phyloP scores from a whole-genome alignment of 2,888 invertebrate species.

The Fissipunctia ypsillon region DNA sequence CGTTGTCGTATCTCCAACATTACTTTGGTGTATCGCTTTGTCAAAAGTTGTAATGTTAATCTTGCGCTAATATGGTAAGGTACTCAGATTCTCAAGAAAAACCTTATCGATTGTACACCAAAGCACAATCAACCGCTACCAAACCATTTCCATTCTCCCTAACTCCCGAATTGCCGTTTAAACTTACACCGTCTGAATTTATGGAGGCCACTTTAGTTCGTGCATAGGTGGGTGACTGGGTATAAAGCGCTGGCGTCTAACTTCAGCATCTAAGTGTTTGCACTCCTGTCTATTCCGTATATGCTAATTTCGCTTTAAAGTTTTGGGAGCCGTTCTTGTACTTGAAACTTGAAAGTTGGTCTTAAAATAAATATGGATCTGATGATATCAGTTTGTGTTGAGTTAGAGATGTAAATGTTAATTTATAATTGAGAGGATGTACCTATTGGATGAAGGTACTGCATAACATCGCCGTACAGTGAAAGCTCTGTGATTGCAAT shows the following conservation, averaged over 20 bases:
- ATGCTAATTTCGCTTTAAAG: constrained; percentile 62
- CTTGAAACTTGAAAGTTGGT: constrained; percentile 39
- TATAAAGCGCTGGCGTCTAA: constrained; percentile 60
- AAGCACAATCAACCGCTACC: background rate
- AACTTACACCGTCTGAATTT: constrained; percentile 87
- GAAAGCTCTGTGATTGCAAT: too few relatives aligned
- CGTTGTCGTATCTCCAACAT: too few relatives aligned
- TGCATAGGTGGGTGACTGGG: constrained; percentile 80
- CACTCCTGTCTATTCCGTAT: constrained; percentile 57
- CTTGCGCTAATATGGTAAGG: background rate
- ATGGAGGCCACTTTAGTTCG: constrained; percentile 84
- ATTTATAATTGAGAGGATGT: too few relatives aligned
- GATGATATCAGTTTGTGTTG: background rate
- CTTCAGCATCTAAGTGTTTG: constrained; percentile 65
- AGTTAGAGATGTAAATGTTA: too few relatives aligned
- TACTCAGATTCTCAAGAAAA: background rate
- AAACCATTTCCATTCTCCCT: constrained; percentile 68
- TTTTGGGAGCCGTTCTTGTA: constrained; percentile 42
- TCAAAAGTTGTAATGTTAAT: too few relatives aligned
- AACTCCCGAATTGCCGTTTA: constrained; percentile 76
- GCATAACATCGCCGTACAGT: too few relatives aligned
- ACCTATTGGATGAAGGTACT: too few relatives aligned
- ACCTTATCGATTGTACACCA: background rate
- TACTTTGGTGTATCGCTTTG: too few relatives aligned
- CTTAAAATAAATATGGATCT: constrained; percentile 46